A percentile compares a stretch with the other conserved stretches of the same genome.
These are phyloP conservation scores for Speoplatyrhinus poulsoni DNA, from an alignment of 2,113 vertebrate species.

Conservation along the genomic window DNA sequence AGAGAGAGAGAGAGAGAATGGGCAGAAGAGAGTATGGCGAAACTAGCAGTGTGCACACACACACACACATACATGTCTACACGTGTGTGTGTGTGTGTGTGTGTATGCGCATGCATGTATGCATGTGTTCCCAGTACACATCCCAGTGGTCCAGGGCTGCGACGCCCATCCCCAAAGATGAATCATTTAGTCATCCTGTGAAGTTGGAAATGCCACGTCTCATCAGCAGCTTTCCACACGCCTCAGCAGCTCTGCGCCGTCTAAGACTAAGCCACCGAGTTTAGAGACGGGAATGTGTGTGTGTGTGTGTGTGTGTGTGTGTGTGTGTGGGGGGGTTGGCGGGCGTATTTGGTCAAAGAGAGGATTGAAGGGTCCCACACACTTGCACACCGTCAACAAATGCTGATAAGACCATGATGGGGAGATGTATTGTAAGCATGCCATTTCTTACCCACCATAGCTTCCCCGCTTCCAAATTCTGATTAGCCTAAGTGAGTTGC, in stretches of 20 bases:
- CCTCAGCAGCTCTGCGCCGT: conserved; percentile 43
- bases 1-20: background rate
- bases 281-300: background rate
- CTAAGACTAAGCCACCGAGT: conserved; percentile 36
- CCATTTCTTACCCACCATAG: conserved; percentile 5
- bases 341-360: conserved; percentile 54
- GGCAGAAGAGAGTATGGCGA: background rate
- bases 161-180: conserved; percentile 68
- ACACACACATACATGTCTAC: background rate
- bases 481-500: conserved; percentile 28
- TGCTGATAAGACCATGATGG: conserved; percentile 22
- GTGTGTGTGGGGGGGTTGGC: conserved; percentile 1
- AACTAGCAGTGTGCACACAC: conserved; percentile 34
- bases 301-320: too few species aligned
- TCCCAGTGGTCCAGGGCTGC: conserved; percentile 27
- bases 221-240: conserved; percentile 59
- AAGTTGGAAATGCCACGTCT: conserved; percentile 77
- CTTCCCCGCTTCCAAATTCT: conserved; percentile 27
- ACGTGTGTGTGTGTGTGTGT: conserved; percentile 11
- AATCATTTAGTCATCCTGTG: conserved; percentile 78
- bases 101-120: conserved; percentile 8
- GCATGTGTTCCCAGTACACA: conserved; percentile 37
- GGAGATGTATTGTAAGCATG: conserved; percentile 29
- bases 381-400: conserved; percentile 41
- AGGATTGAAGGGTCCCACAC: conserved; percentile 65